Percentiles rank a stretch among this genome's conserved stretches.
Conservation (phyloP, 1,140 invertebrate genomes). For the Procambarus virginalis region DNA sequence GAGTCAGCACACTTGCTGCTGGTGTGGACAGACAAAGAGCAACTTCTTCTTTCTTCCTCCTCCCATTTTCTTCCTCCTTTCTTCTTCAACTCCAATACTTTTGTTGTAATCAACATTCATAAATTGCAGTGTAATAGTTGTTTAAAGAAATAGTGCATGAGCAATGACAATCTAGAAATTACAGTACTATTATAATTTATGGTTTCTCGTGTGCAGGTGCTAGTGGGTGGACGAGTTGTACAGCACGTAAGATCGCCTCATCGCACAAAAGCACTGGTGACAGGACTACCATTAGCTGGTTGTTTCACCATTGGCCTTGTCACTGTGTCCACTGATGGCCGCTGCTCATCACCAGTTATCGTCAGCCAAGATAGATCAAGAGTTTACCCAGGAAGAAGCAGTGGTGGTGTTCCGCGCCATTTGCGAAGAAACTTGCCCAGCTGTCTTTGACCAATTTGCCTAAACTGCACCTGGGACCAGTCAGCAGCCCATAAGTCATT, state of each 20-base stretch:
- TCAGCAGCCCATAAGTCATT: neutral
- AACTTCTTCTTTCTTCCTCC: no score
- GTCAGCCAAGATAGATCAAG: slow-evolving; percentile 60
- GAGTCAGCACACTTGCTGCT: no score
- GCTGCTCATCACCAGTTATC: slow-evolving; percentile 63
- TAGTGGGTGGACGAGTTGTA: slow-evolving; percentile 63
- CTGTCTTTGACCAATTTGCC: neutral
- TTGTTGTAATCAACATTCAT: no score
- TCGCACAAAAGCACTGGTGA: slow-evolving; percentile 67
- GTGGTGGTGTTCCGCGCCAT: neutral
- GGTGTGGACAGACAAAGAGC: no score
- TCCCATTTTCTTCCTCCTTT: no score
- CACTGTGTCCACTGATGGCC: slow-evolving; percentile 62
- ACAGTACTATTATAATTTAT: neutral
- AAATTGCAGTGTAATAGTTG: no score
- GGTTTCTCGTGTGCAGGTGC: slow-evolving; percentile 18
- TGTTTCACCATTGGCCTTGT: slow-evolving; percentile 64
- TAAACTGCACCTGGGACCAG: neutral
- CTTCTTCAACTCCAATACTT: no score
- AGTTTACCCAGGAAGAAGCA: slow-evolving; percentile 32
- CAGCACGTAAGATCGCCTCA: slow-evolving; percentile 67
- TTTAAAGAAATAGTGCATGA: no score
- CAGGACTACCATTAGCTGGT: slow-evolving; percentile 57
- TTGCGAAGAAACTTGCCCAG: slow-evolving; percentile 17
- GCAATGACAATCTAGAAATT: neutral